Evolutionary conservation across 1,140 invertebrate genomes (phyloP).

Genomic region (Myzus persicae): DNA sequence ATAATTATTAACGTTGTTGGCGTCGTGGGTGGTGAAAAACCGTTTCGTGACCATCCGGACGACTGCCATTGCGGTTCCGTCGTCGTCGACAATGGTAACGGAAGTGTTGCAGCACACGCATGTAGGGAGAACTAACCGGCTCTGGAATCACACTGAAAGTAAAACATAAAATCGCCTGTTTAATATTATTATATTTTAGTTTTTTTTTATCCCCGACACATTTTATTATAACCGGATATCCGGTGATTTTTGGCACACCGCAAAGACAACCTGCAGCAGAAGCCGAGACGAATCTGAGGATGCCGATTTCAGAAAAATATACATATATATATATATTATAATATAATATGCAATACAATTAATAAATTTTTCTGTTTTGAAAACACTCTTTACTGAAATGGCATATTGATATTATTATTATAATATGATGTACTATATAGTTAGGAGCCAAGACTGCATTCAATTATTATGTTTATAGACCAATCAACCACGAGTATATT

Average conservation of each 20-base stretch:
- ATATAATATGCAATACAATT: not conserved
- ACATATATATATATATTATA: not conserved
- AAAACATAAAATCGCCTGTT: not conserved
- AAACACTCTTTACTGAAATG: too few species aligned
- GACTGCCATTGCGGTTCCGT: constrained; percentile 26
- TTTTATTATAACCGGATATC: not conserved
- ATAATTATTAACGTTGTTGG: not conserved
- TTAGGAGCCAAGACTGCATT: too few species aligned
- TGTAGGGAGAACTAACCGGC: constrained; percentile 56
- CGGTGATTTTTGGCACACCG: not conserved
- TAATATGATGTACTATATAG: not conserved
- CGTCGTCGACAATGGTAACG: constrained; percentile 56
- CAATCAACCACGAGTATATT: not conserved
- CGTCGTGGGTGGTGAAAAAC: not conserved
- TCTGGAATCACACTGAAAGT: constrained; percentile 49
- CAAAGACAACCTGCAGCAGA: not conserved
- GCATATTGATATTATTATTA: too few species aligned
- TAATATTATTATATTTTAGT: not conserved
- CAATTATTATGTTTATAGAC: not conserved
- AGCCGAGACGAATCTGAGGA: not conserved
- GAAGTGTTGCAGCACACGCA: constrained; percentile 55
- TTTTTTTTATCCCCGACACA: not conserved
- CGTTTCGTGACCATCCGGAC: constrained; percentile 23
- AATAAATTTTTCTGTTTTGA: too few species aligned
- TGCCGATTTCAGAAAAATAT: not conserved